Base-by-base conservation (phyloP, 1,140 invertebrate species). In the Zaprionus kolodkinae region DNA sequence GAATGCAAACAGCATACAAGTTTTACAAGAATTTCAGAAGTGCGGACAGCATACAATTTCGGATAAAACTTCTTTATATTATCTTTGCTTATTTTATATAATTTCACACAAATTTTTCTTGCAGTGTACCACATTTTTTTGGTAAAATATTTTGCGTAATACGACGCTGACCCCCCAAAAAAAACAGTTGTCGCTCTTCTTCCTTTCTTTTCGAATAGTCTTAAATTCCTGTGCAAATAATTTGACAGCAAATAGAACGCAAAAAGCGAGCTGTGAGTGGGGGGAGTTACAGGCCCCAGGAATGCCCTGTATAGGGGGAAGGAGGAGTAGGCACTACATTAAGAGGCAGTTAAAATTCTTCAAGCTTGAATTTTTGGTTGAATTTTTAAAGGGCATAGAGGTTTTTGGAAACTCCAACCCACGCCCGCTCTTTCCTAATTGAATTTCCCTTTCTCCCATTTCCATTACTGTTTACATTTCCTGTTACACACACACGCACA, bases 191-290 rank as follows among this genome's bases (percentile, higher is more conserved):
- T 78, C 75, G 82, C 69, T 64, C 82, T 64, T 52, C 81, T 67
- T 52, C 36, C 27, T 52, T 76, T 76, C 76, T 76, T 52, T 76
- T 78, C 72, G 72, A 78, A 85, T 76, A 86, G 81, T 85, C 82
- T 85, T 82, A 78, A 86, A 82, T 85, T 85, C 83, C 82, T 65
- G 75, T 38, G 62, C 79, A 85, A 85, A 85, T 82, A 85, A 85
- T 87, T 85, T 76, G 83, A 82, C 79, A 78, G 83, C 75, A 85
- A 85, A 85, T 85, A 82, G 76, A 68, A 65, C 65, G 43, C 57
- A 59, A 64, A 69, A 52, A 59, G 25, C 36, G 12, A 17, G 33
- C 1, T 52, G 12, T 13, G 43, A 35, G 40, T 33, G 5, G 4
- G 30, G 43, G 35, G 33, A 4, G n/a, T n/a, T n/a, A n/a, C 45